A percentile compares a stretch with the other conserved stretches of the same genome.
phyloP scores from a whole-genome alignment of 2,113 vertebrate genomes.

The Triplophysa dalaica region DNA sequence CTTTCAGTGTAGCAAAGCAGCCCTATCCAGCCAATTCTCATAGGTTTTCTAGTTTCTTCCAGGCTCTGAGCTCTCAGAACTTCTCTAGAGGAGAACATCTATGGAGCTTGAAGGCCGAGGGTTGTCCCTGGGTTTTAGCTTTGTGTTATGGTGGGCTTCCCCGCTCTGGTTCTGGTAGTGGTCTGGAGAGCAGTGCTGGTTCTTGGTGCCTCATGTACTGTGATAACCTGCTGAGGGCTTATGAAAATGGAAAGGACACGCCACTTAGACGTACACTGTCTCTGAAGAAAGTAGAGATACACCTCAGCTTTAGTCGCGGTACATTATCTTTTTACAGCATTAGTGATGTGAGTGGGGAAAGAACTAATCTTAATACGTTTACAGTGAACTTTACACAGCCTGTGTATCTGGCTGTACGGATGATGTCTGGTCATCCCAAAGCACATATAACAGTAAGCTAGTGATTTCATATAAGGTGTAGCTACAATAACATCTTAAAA shows the following conservation, averaged over 20 bases:
- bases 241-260: conserved; percentile 69
- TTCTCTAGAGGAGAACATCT: conserved; percentile 71
- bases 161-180: conserved; percentile 73
- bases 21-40: conserved; percentile 59
- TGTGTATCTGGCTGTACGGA: conserved; percentile 77
- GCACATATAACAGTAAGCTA: conserved; percentile 63
- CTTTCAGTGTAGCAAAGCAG: conserved; percentile 65
- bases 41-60: conserved; percentile 73
- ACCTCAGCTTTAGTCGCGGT: conserved; percentile 69
- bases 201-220: conserved; percentile 82
- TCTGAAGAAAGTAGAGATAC: conserved; percentile 72
- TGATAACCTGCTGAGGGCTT: conserved; percentile 75
- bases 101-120: conserved; percentile 71
- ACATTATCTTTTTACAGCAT: conserved; percentile 76
- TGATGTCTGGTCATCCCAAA: conserved; percentile 73
- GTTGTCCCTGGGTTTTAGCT: conserved; percentile 73
- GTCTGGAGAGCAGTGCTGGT: conserved; percentile 74
- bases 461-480: not conserved
- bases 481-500: not conserved
- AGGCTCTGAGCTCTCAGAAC: conserved; percentile 73
- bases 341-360: conserved; percentile 59
- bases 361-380: conserved; percentile 75
- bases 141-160: conserved; percentile 72
- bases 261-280: conserved; percentile 67
- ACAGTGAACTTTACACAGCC: conserved; percentile 72